Evolutionary conservation across 2,888 invertebrate genomes (phyloP).

Genomic region (Perithous albicinctus): DNA sequence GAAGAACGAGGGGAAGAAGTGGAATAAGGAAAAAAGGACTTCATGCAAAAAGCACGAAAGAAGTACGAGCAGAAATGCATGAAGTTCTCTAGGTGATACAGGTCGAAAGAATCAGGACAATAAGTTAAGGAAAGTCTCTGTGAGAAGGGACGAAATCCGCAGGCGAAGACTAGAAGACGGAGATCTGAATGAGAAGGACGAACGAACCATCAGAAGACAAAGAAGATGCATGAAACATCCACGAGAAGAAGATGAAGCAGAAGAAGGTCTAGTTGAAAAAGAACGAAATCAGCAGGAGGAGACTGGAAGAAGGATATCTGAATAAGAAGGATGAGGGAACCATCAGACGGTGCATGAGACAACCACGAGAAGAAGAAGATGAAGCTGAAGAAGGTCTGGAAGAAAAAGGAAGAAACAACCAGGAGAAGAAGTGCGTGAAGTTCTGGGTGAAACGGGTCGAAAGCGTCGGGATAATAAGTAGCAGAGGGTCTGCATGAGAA

Average conservation of each 20-base stretch:
- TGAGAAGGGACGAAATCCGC: no score
- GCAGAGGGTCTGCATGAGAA: background rate
- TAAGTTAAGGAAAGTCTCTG: no score
- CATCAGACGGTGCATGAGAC: no score
- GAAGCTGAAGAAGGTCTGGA: background rate
- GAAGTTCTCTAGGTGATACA: constrained; percentile 19
- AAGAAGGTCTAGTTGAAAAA: background rate
- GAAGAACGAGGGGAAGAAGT: no score
- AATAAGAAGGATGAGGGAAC: background rate
- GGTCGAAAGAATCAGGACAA: constrained; percentile 27
- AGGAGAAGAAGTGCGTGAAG: background rate
- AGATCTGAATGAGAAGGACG: constrained; percentile 8
- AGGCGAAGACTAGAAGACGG: background rate
- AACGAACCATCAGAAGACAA: constrained; percentile 46
- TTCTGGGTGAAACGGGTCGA: background rate
- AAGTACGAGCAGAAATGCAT: background rate
- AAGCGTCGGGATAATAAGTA: constrained; percentile 24
- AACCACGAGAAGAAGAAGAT: background rate
- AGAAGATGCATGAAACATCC: constrained; percentile 45
- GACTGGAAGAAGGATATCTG: background rate
- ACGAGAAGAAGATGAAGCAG: constrained; percentile 48
- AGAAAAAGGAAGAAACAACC: background rate
- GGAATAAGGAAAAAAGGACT: constrained; percentile 1
- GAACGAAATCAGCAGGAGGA: background rate
- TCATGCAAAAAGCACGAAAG: constrained; percentile 4